A percentile compares a stretch with the other conserved stretches of the same genome.
phyloP scores from a whole-genome alignment of 2,797 vertebrate genomes.

The Sitta carolinensis region DNA sequence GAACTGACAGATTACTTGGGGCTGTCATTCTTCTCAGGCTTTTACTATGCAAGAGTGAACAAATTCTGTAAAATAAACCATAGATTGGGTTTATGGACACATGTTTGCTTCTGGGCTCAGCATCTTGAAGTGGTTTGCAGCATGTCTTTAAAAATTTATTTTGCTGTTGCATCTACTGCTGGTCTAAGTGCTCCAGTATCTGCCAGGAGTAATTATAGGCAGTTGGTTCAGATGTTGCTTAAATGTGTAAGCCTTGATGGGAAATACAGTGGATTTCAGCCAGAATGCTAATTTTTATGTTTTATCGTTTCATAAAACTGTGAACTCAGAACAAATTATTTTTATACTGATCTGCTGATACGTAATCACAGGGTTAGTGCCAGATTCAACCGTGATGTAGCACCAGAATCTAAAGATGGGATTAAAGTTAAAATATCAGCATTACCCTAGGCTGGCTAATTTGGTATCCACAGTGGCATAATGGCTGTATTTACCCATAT shows the following conservation, averaged over 20 bases:
- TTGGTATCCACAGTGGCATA: not conserved
- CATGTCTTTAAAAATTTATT: slow-evolving; percentile 57
- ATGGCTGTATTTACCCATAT: not conserved
- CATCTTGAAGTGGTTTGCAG: slow-evolving; percentile 47
- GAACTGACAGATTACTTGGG: slow-evolving; percentile 37
- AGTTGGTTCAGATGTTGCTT: slow-evolving; percentile 66
- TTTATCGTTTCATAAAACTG: slow-evolving; percentile 59
- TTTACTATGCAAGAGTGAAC: slow-evolving; percentile 38
- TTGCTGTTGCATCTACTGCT: slow-evolving; percentile 42
- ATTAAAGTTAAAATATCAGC: not conserved
- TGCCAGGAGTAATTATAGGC: slow-evolving; percentile 71
- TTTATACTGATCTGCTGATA: slow-evolving; percentile 36
- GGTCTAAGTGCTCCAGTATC: slow-evolving; percentile 47
- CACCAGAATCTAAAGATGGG: not conserved
- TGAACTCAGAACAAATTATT: slow-evolving; percentile 58
- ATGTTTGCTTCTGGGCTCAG: slow-evolving; percentile 8
- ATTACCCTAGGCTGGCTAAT: not conserved
- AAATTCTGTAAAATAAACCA: not conserved
- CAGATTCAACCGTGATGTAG: not conserved
- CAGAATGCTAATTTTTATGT: slow-evolving; percentile 69
- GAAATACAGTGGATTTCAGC: slow-evolving; percentile 71
- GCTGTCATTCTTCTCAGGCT: slow-evolving; percentile 18
- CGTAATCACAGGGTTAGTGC: not conserved
- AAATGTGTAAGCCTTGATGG: slow-evolving; percentile 72
- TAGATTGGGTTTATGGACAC: not conserved